Percentiles rank a stretch among this genome's conserved stretches.
Evolutionary conservation across 2,888 invertebrate genomes (phyloP).

Genomic region (Rutpela maculata): DNA sequence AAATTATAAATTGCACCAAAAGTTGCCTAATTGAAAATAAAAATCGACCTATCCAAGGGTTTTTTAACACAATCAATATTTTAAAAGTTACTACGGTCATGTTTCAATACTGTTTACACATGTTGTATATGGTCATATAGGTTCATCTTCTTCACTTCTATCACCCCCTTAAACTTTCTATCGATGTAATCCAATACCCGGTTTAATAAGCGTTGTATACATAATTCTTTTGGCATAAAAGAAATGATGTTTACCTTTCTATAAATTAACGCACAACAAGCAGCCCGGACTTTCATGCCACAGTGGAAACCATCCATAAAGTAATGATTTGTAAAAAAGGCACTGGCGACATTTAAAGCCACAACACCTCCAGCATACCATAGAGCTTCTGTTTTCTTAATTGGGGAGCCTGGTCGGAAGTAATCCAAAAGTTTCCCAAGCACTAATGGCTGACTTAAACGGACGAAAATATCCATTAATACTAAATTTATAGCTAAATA

Average conservation of each 20-base stretch:
- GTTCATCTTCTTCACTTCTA: too few species aligned
- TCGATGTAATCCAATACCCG: too few species aligned
- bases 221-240: too few species aligned
- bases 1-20: too few species aligned
- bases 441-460: constrained; percentile 81
- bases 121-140: too few species aligned
- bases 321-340: constrained; percentile 81
- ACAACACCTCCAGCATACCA: constrained; percentile 79
- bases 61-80: too few species aligned
- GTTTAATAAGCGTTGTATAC: too few species aligned
- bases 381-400: constrained; percentile 78
- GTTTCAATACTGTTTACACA: too few species aligned
- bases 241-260: constrained; percentile 86
- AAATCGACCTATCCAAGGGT: too few species aligned
- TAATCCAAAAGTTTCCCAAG: constrained; percentile 80
- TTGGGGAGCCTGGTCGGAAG: constrained; percentile 76
- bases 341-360: constrained; percentile 76
- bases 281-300: constrained; percentile 88
- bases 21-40: too few species aligned
- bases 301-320: constrained; percentile 83
- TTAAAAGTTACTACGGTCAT: too few species aligned
- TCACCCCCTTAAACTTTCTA: too few species aligned
- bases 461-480: constrained; percentile 76
- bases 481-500: constrained; percentile 79
- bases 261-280: constrained; percentile 89